phyloP scores from a whole-genome alignment of 2,888 invertebrate genomes.

The Platycheirus rosarum region DNA sequence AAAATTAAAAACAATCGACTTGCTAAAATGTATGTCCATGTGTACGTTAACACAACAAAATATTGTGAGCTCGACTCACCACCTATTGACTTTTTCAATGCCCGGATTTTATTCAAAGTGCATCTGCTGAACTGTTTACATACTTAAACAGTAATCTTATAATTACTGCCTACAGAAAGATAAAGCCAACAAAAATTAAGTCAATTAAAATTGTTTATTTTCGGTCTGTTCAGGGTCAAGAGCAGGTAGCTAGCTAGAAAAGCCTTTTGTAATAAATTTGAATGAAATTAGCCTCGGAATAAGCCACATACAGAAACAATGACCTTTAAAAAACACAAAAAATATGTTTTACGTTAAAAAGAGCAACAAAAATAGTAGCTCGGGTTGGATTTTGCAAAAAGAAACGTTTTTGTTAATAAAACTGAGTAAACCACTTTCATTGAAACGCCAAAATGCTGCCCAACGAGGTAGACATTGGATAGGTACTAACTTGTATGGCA shows the following conservation, averaged over 20 bases:
- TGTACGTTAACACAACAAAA: no score
- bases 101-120: no score
- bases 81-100: no score
- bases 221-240: constrained; percentile 30
- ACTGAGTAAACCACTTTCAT: constrained; percentile 11
- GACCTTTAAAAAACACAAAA: constrained; percentile 27
- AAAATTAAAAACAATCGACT: no score
- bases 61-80: no score
- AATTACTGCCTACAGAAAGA: no score
- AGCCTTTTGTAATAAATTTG: background rate
- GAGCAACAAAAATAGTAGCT: no score
- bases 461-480: background rate
- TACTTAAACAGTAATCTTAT: no score
- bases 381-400: background rate
- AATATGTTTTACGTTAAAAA: no score
- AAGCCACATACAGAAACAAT: constrained; percentile 33
- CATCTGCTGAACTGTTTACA: no score
- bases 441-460: background rate
- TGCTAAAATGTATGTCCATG: no score
- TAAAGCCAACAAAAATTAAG: no score
- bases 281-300: constrained; percentile 31
- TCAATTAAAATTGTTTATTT: background rate
- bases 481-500: constrained; percentile 6
- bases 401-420: background rate
- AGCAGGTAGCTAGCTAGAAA: background rate